Conservation (phyloP, 2,797 vertebrate genomes). For the Sebastes goodei region DNA sequence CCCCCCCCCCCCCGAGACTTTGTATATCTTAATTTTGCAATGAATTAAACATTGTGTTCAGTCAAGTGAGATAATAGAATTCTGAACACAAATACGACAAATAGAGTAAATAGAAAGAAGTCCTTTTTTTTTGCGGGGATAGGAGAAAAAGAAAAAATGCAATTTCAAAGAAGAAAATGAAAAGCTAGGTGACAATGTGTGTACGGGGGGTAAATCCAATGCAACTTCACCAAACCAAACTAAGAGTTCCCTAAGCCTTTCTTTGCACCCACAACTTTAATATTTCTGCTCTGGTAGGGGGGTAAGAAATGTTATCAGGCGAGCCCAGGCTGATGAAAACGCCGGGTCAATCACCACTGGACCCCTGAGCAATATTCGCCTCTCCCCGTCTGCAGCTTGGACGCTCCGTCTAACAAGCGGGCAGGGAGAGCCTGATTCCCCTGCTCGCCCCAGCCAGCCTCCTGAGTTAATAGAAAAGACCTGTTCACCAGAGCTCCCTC, state of each 20-base stretch:
- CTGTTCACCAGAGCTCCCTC: constrained; percentile 67
- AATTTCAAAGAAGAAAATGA: constrained; percentile 46
- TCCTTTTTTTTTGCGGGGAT: neutral
- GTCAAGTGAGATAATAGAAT: constrained; percentile 49
- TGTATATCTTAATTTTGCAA: constrained; percentile 44
- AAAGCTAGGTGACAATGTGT: constrained; percentile 21
- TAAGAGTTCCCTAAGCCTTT: constrained; percentile 44
- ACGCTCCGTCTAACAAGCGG: constrained; percentile 55
- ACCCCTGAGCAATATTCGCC: constrained; percentile 68
- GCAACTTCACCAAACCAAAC: constrained; percentile 36
- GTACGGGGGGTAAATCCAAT: constrained; percentile 10
- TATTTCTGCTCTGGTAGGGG: constrained; percentile 44
- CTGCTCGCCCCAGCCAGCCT: constrained; percentile 48
- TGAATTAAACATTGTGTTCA: constrained; percentile 58
- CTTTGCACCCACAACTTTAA: constrained; percentile 38
- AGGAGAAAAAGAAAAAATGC: neutral
- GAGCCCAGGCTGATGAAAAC: constrained; percentile 76
- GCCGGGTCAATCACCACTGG: constrained; percentile 74
- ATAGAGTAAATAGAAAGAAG: constrained; percentile 41
- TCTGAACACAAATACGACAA: constrained; percentile 37
- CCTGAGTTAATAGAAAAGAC: constrained; percentile 85
- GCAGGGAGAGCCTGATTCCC: constrained; percentile 55
- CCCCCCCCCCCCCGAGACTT: neutral
- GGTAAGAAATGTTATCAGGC: constrained; percentile 71
- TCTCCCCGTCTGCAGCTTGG: constrained; percentile 59